phyloP scores from a whole-genome alignment of 2,113 vertebrate genomes.

The Mugil cephalus region DNA sequence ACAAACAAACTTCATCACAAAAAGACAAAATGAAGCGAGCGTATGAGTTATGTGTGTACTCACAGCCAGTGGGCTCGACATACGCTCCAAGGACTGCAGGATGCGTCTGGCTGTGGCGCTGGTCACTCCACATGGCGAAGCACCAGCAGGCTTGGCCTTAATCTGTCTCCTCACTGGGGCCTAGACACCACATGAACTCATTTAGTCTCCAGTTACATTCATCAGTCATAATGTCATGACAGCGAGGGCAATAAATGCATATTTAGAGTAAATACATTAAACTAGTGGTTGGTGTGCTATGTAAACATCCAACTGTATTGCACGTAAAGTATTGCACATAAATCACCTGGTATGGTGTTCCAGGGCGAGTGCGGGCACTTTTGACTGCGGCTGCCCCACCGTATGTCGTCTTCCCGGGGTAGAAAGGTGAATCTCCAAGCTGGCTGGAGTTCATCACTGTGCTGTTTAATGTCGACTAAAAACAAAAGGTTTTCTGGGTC shows the following conservation, averaged over 20 bases:
- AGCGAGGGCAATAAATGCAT: neutral
- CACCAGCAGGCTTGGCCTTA: slow-evolving; percentile 91
- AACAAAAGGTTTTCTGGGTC: neutral
- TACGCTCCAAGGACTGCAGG: slow-evolving; percentile 95
- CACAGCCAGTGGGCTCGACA: slow-evolving; percentile 97
- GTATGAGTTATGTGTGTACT: slow-evolving; percentile 55
- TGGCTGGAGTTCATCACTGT: slow-evolving; percentile 92
- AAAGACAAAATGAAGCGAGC: neutral
- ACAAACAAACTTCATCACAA: neutral
- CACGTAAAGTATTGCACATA: neutral
- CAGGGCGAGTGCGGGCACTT: slow-evolving; percentile 80
- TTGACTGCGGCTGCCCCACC: slow-evolving; percentile 92
- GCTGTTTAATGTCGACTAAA: slow-evolving; percentile 88
- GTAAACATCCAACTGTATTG: no score
- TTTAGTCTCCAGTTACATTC: slow-evolving; percentile 25
- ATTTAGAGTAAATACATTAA: neutral
- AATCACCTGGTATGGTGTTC: slow-evolving; percentile 91
- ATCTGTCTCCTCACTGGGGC: slow-evolving; percentile 93
- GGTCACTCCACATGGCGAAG: slow-evolving; percentile 92
- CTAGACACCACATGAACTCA: slow-evolving; percentile 75
- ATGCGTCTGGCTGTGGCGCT: slow-evolving; percentile 95
- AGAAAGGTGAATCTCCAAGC: slow-evolving; percentile 96
- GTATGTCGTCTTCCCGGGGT: slow-evolving; percentile 96
- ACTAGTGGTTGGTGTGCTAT: no score
- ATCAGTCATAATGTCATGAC: neutral